phyloP scores from a whole-genome alignment of 2,888 invertebrate genomes.

The Drosophila robusta region DNA sequence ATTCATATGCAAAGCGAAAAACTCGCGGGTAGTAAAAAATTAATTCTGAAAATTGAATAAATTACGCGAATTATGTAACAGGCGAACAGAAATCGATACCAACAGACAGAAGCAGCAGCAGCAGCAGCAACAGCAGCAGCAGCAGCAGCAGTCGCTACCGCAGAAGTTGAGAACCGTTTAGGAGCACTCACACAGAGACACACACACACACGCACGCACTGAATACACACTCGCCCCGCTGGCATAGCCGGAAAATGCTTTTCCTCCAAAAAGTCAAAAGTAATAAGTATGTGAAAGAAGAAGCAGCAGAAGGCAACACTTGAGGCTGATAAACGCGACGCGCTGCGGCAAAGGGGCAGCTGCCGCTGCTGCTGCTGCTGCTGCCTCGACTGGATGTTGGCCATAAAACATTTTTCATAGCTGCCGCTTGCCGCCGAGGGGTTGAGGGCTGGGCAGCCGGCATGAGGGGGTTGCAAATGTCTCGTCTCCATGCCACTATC shows the following conservation, averaged over 20 bases:
- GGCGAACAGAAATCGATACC: slow-evolving; percentile 73
- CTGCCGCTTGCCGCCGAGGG: slow-evolving; percentile 38
- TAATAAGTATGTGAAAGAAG: slow-evolving; percentile 72
- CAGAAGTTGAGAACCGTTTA: slow-evolving; percentile 70
- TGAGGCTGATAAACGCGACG: too few species aligned
- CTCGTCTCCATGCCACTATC: slow-evolving; percentile 58
- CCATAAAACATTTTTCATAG: slow-evolving; percentile 74
- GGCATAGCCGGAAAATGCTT: slow-evolving; percentile 69
- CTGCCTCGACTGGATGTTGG: slow-evolving; percentile 36
- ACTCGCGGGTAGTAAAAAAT: slow-evolving; percentile 71
- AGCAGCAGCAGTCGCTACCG: slow-evolving; percentile 41
- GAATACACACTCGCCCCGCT: slow-evolving; percentile 26
- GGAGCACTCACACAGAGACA: slow-evolving; percentile 51
- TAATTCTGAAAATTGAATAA: slow-evolving; percentile 83
- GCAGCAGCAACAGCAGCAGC: slow-evolving; percentile 48
- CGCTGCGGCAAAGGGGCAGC: background rate
- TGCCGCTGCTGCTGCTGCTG: slow-evolving; percentile 37
- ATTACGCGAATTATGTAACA: slow-evolving; percentile 83
- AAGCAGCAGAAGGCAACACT: slow-evolving; percentile 24
- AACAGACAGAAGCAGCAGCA: slow-evolving; percentile 36
- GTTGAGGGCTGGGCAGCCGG: slow-evolving; percentile 28
- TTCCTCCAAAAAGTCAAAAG: slow-evolving; percentile 78
- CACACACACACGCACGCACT: slow-evolving; percentile 7
- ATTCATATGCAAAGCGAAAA: slow-evolving; percentile 55
- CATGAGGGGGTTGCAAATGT: slow-evolving; percentile 68